Evolutionary conservation across 2,113 vertebrate genomes (phyloP).

Genomic region (Dryoscopus gambensis): DNA sequence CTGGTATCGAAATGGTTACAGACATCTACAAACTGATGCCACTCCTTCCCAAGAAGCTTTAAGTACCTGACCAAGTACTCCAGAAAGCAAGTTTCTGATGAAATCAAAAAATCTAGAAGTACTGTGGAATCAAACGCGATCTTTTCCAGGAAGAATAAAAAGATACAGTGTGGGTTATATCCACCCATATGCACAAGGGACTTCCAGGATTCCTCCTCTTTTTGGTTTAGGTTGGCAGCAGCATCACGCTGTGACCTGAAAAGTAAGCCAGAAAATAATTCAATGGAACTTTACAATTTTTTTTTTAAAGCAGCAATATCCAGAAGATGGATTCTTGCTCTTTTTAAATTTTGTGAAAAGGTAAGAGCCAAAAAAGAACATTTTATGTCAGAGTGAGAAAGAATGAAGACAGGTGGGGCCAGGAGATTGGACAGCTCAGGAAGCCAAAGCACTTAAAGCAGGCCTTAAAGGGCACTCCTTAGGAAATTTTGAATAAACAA

Average conservation of each 20-base stretch:
- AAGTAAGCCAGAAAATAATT: background rate
- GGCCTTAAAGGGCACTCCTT: background rate
- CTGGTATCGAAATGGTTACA: conserved; percentile 62
- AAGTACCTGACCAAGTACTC: conserved; percentile 91
- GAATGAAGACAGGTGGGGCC: background rate
- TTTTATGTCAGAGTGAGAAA: background rate
- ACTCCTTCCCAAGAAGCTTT: conserved; percentile 79
- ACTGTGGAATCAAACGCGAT: conserved; percentile 85
- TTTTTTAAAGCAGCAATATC: background rate
- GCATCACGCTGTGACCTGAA: conserved; percentile 25
- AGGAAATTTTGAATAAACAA: background rate
- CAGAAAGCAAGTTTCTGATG: conserved; percentile 92
- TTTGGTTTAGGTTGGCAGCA: background rate
- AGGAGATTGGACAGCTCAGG: background rate
- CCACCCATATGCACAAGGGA: conserved; percentile 62
- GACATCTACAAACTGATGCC: conserved; percentile 70
- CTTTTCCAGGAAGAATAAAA: conserved; percentile 81
- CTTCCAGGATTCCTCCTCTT: conserved; percentile 29
- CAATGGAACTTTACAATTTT: background rate
- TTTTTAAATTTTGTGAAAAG: background rate
- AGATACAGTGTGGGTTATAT: conserved; percentile 89
- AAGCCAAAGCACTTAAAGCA: background rate
- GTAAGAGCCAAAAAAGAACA: background rate
- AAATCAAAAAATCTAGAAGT: conserved; percentile 94
- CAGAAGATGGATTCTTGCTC: background rate